These are phyloP conservation scores for human (Homo sapiens) DNA, from an alignment of 2,113 vertebrate species.

Conservation along the genomic window GRCh38 chr2:144597001-144597500, in stretches of 20 bases:
- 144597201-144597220: neutral
- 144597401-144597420: neutral
- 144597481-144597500: neutral
- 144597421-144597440: neutral
- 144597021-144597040: slow-evolving; percentile 83
- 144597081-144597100: slow-evolving; percentile 64
- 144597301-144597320: neutral
- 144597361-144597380: neutral
- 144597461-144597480: neutral
- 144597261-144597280: neutral
- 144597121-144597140: neutral
- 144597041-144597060: slow-evolving; percentile 71
- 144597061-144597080: slow-evolving; percentile 80
- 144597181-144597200: slow-evolving; percentile 12
- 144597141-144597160: slow-evolving; percentile 14
- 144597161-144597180: neutral
- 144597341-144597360: neutral
- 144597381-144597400: neutral
- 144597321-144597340: neutral
- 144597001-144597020: slow-evolving; percentile 81
- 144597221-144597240: neutral
- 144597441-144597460: slow-evolving; percentile 42
- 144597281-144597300: neutral
- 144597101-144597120: slow-evolving; percentile 1
- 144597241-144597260: neutral